Evolutionary conservation across 2,797 vertebrate genomes (phyloP).

Genomic region (Rhinella marina): DNA sequence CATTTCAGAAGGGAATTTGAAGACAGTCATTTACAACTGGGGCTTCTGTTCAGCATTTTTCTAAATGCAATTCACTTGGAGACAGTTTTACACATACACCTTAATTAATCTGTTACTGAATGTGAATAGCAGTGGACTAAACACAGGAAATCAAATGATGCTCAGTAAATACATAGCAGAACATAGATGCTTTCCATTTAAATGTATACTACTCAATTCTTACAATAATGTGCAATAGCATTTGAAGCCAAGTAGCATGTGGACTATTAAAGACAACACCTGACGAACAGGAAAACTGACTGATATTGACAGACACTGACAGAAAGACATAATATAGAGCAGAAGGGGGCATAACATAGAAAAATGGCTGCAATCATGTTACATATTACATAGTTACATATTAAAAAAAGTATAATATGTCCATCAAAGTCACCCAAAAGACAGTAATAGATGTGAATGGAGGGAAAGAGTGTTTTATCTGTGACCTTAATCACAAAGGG

Average conservation of each 20-base stretch:
- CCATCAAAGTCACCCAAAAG: too few species aligned
- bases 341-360: too few species aligned
- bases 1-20: conserved; percentile 57
- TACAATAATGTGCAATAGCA: not conserved
- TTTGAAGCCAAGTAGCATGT: not conserved
- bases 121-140: not conserved
- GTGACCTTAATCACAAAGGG: too few species aligned
- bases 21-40: conserved; percentile 44
- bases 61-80: conserved; percentile 28
- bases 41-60: conserved; percentile 45
- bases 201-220: not conserved
- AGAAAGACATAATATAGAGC: too few species aligned
- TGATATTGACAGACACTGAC: too few species aligned
- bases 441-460: too few species aligned
- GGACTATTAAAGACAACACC: not conserved
- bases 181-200: not conserved
- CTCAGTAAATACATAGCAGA: not conserved
- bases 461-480: too few species aligned
- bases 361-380: too few species aligned
- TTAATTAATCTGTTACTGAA: conserved; percentile 24
- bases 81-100: conserved; percentile 28
- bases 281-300: too few species aligned
- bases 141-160: not conserved
- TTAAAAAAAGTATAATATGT: too few species aligned
- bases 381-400: too few species aligned